Evolutionary conservation across 2,888 invertebrate species (phyloP).

Genomic region (Polyploca ridens): DNA sequence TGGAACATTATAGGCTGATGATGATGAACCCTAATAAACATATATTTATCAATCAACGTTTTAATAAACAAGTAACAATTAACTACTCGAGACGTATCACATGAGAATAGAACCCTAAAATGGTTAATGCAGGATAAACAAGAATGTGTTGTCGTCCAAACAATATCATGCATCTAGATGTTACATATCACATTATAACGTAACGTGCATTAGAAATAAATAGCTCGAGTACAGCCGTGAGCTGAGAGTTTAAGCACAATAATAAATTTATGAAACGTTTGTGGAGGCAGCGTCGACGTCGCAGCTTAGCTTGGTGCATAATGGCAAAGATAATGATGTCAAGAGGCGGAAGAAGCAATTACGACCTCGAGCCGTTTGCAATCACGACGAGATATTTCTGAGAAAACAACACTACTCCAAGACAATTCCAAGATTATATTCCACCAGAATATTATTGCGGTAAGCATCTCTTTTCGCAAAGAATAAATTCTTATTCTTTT

Average conservation of each 20-base stretch:
- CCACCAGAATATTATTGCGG: slow-evolving; percentile 55
- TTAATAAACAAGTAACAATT: too few species aligned
- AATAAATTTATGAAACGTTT: slow-evolving; percentile 53
- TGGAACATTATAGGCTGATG: too few species aligned
- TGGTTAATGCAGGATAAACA: too few species aligned
- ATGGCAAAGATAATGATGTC: slow-evolving; percentile 78
- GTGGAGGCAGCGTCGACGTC: slow-evolving; percentile 43
- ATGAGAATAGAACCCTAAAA: too few species aligned
- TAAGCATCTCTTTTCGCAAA: slow-evolving; percentile 42
- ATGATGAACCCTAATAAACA: too few species aligned
- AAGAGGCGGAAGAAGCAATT: slow-evolving; percentile 80
- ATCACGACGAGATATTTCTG: slow-evolving; percentile 62
- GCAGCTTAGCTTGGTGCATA: slow-evolving; percentile 68
- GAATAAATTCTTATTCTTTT: slow-evolving; percentile 25
- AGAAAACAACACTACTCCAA: slow-evolving; percentile 56
- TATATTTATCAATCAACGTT: too few species aligned
- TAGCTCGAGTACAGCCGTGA: slow-evolving; percentile 25
- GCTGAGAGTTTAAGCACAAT: slow-evolving; percentile 37
- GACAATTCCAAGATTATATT: slow-evolving; percentile 59
- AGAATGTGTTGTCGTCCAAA: not conserved
- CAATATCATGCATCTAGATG: not conserved
- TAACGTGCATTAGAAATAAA: slow-evolving; percentile 18
- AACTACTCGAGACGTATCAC: too few species aligned
- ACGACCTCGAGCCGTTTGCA: slow-evolving; percentile 64
- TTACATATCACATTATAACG: not conserved